phyloP scores from a whole-genome alignment of 1,140 invertebrate genomes.

The Caenorhabditis brenneri region DNA sequence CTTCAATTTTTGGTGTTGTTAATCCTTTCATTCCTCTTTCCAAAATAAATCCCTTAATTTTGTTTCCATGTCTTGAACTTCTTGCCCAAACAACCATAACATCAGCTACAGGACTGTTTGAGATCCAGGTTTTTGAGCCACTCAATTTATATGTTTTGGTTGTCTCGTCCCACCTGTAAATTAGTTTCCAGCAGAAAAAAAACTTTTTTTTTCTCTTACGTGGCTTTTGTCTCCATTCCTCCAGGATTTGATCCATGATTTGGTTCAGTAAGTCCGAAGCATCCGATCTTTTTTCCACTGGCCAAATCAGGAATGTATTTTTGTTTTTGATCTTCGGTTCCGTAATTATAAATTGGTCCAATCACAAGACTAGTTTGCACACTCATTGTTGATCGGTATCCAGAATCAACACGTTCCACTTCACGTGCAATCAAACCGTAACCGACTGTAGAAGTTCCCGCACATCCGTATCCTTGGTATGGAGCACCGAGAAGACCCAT shows the following conservation, averaged over 20 bases:
- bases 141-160: conserved; percentile 71
- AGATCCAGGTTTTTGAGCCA: conserved; percentile 78
- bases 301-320: conserved; percentile 83
- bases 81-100: conserved; percentile 89
- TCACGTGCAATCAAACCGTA: conserved; percentile 93
- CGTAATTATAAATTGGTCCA: conserved; percentile 85
- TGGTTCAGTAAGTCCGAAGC: conserved; percentile 96
- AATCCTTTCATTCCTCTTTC: conserved; percentile 85
- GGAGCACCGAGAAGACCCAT: conserved; percentile 70
- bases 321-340: conserved; percentile 83
- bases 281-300: conserved; percentile 86
- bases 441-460: conserved; percentile 89
- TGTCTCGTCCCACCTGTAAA: conserved; percentile 71
- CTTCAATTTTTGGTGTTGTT: conserved; percentile 90
- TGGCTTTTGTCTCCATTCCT: conserved; percentile 72
- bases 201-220: too few relatives aligned
- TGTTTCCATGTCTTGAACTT: conserved; percentile 72
- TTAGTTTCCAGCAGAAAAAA: too few relatives aligned
- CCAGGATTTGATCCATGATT: conserved; percentile 93
- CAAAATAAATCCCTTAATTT: conserved; percentile 84
- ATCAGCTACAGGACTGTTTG: conserved; percentile 92
- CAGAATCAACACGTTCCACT: conserved; percentile 79
- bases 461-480: conserved; percentile 82
- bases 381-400: conserved; percentile 87
- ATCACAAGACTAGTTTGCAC: conserved; percentile 97